Percentiles rank a stretch among this genome's conserved stretches.
Evolutionary conservation across 30 jellyfish, hydroid and myxozoan species (phyloP).

Genomic region (Mastigias papua): DNA sequence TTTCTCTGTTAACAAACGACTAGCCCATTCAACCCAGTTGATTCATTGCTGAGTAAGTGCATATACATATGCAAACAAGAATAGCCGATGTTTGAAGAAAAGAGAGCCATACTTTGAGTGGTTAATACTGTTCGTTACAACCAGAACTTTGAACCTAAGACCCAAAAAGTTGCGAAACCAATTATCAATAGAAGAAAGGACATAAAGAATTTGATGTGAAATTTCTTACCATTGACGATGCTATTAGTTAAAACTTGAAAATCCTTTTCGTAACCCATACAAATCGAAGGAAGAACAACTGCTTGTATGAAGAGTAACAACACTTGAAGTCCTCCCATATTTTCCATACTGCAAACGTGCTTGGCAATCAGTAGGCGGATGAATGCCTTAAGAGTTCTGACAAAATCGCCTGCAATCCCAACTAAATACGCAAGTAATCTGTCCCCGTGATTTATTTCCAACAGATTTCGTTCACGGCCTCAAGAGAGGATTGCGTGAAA

Average conservation of each 20-base stretch:
- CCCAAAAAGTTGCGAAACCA: background rate
- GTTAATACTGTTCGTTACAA: background rate
- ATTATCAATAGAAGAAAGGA: background rate
- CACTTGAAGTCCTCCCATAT: background rate
- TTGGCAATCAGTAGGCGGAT: background rate
- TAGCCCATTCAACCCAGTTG: background rate
- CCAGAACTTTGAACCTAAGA: background rate
- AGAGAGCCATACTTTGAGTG: conserved; percentile 1
- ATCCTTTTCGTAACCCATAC: background rate
- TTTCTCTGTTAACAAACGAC: background rate
- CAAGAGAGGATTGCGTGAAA: conserved; percentile 55
- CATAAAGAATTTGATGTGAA: background rate
- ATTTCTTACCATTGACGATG: conserved; percentile 1
- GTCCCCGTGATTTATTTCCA: conserved; percentile 15
- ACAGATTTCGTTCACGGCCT: conserved; percentile 36
- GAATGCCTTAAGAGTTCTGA: background rate
- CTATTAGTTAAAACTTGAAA: background rate
- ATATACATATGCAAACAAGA: background rate
- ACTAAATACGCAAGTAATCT: background rate
- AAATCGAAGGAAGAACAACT: background rate
- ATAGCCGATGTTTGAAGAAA: background rate
- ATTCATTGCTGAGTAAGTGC: background rate
- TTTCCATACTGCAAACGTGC: background rate
- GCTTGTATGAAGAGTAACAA: background rate
- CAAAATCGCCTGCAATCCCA: background rate